These are phyloP conservation scores for Phyllotreta striolata DNA, from an alignment of 2,888 invertebrate species.

Conservation along the genomic window DNA sequence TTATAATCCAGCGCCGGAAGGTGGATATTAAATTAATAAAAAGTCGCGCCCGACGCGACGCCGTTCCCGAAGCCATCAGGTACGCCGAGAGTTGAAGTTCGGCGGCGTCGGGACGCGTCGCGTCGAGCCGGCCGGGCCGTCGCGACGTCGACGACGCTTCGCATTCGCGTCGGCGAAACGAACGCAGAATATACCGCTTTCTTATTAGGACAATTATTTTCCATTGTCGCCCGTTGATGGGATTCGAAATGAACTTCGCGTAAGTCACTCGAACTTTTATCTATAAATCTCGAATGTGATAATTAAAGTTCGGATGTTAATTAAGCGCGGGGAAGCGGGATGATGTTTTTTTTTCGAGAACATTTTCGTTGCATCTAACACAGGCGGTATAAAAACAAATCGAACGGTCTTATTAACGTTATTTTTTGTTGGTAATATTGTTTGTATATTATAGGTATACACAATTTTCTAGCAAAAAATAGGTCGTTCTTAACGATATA, in stretches of 20 bases:
- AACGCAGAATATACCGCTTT: slow-evolving; percentile 26
- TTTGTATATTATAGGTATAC: slow-evolving; percentile 27
- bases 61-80: too few relatives aligned
- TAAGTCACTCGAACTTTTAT: neutral
- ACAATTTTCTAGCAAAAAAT: slow-evolving; percentile 46
- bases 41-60: too few relatives aligned
- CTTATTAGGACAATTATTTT: slow-evolving; percentile 51
- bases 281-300: too few relatives aligned
- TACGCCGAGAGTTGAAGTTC: too few relatives aligned
- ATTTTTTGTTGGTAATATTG: slow-evolving; percentile 20
- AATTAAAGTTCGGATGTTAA: neutral
- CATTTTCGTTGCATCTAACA: slow-evolving; percentile 35
- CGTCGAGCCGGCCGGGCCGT: too few relatives aligned
- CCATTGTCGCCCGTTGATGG: slow-evolving; percentile 37
- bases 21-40: too few relatives aligned
- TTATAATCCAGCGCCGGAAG: too few relatives aligned
- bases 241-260: slow-evolving; percentile 43
- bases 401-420: slow-evolving; percentile 13
- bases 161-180: slow-evolving; percentile 30
- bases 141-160: too few relatives aligned
- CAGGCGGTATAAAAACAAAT: slow-evolving; percentile 35
- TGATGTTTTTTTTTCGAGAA: slow-evolving; percentile 31
- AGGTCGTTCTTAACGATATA: slow-evolving; percentile 37
- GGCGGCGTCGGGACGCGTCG: too few relatives aligned
- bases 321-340: neutral